Conservation (phyloP, 2,888 invertebrate species). For the Trisateles emortualis region DNA sequence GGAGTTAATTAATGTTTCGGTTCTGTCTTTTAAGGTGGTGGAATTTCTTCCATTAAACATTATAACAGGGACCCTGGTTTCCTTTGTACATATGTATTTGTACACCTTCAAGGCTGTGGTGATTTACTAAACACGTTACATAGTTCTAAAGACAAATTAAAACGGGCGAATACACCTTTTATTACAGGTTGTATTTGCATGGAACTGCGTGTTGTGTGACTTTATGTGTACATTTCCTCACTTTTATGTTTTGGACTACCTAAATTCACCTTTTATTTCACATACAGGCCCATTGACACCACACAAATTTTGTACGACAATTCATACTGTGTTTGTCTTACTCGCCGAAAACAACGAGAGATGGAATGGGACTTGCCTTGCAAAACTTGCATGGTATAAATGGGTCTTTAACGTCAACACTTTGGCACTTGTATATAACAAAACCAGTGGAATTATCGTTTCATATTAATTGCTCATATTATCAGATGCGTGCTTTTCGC, state of each 20-base stretch:
- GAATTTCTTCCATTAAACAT: slow-evolving; percentile 78
- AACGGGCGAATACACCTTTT: slow-evolving; percentile 38
- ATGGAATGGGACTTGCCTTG: not conserved
- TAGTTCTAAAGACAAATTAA: slow-evolving; percentile 42
- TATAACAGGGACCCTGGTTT: slow-evolving; percentile 73
- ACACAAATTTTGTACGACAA: too few species aligned
- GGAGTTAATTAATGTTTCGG: slow-evolving; percentile 60
- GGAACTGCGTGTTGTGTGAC: slow-evolving; percentile 28
- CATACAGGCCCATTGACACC: not conserved
- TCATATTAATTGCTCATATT: slow-evolving; percentile 12
- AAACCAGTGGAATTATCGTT: slow-evolving; percentile 17
- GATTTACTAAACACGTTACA: slow-evolving; percentile 69
- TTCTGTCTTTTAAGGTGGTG: slow-evolving; percentile 83
- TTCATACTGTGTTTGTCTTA: too few species aligned
- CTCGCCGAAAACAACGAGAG: too few species aligned
- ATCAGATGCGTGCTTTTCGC: slow-evolving; percentile 24
- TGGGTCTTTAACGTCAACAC: slow-evolving; percentile 19
- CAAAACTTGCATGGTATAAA: not conserved
- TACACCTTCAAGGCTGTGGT: slow-evolving; percentile 64
- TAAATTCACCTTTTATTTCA: slow-evolving; percentile 27
- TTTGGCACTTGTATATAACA: slow-evolving; percentile 51
- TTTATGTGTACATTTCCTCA: slow-evolving; percentile 23
- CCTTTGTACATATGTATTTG: slow-evolving; percentile 68
- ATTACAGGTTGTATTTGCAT: slow-evolving; percentile 20
- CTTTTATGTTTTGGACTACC: slow-evolving; percentile 2